Percentiles rank a stretch among this genome's conserved stretches.
These are phyloP conservation scores for Papilio polyxenes DNA, from an alignment of 1,140 invertebrate genomes.

Conservation along the genomic window DNA sequence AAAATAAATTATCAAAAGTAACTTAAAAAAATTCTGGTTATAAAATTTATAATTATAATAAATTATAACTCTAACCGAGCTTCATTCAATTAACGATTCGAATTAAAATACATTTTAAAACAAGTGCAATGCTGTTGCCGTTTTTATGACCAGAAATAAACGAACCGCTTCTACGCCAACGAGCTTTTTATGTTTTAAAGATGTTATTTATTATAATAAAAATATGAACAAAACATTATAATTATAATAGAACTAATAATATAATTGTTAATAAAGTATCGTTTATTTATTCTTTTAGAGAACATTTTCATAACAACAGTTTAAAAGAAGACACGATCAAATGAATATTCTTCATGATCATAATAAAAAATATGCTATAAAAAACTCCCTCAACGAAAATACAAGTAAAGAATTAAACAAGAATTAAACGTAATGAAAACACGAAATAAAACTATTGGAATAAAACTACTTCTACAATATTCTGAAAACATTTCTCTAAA, in stretches of 20 bases:
- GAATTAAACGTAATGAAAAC: conserved; percentile 11
- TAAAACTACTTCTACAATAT: background rate
- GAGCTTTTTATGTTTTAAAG: background rate
- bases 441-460: background rate
- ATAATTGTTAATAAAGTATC: no score
- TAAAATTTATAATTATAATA: background rate
- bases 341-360: no score
- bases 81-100: background rate
- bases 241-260: no score
- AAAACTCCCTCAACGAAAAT: background rate
- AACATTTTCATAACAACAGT: no score
- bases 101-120: conserved; percentile 21
- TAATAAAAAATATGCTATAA: no score
- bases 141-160: conserved; percentile 14
- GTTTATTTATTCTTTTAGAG: no score
- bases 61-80: background rate
- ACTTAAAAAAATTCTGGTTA: background rate
- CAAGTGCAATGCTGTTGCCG: background rate
- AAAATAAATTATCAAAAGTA: background rate
- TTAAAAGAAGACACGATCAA: no score
- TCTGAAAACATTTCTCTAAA: conserved; percentile 23
- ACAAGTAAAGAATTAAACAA: background rate
- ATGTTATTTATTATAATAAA: background rate
- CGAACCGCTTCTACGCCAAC: background rate
- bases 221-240: background rate